Percentiles rank a stretch among this genome's conserved stretches.
These are phyloP conservation scores for Gobio occitaniae DNA, from an alignment of 2,797 vertebrate genomes.

Conservation along the genomic window DNA sequence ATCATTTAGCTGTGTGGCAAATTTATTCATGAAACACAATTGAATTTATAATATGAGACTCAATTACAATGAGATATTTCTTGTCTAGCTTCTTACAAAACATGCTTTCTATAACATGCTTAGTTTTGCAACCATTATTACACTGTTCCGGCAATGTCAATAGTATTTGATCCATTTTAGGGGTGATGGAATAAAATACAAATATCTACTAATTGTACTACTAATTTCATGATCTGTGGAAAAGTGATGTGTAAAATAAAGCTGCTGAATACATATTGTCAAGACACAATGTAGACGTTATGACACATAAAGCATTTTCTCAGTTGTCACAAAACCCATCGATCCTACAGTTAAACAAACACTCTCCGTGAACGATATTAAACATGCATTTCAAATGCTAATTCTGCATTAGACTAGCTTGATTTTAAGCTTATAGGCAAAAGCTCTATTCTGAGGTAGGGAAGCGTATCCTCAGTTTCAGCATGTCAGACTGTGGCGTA, in stretches of 20 bases:
- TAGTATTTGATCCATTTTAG: background rate
- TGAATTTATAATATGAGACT: background rate
- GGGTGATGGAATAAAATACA: background rate
- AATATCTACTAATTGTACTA: background rate
- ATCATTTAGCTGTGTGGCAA: slow-evolving; percentile 9
- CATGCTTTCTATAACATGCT: background rate
- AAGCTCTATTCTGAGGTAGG: slow-evolving; percentile 59
- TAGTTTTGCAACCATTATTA: background rate
- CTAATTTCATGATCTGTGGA: background rate
- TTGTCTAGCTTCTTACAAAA: background rate
- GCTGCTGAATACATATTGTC: background rate
- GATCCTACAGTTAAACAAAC: slow-evolving; percentile 47
- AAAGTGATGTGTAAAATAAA: background rate
- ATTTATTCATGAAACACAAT: slow-evolving; percentile 11
- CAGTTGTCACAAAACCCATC: slow-evolving; percentile 18
- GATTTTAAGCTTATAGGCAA: slow-evolving; percentile 53
- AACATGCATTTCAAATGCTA: slow-evolving; percentile 53
- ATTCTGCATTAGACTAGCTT: slow-evolving; percentile 57
- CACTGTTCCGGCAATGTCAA: background rate
- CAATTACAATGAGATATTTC: background rate
- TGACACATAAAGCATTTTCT: slow-evolving; percentile 25
- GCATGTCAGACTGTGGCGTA: slow-evolving; percentile 65
- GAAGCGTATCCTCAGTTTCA: slow-evolving; percentile 64
- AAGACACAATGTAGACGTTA: background rate
- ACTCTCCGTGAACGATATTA: slow-evolving; percentile 41